Base-by-base conservation (phyloP, 2,888 invertebrate species). In the Rhogogaster chlorosoma region DNA sequence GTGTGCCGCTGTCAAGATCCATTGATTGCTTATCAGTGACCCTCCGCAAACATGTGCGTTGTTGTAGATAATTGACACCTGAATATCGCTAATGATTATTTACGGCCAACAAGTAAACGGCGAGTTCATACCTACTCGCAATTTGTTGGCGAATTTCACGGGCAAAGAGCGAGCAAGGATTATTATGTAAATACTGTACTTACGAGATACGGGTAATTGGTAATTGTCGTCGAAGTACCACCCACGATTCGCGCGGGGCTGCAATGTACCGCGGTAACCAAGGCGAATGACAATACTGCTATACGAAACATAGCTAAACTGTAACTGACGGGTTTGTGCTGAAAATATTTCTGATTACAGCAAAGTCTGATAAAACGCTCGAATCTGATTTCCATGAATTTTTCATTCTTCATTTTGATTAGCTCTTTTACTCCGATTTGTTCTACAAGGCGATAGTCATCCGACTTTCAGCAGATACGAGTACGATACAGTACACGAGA, bases 211-310 rank as follows among this genome's bases (percentile, higher is more conserved):
- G 92, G 92, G 85, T 91, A 89, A 29, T 89, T 85, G 12, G 85
- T 83, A 57, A 93, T 92, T 6, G 88, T 87, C 32, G 92, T 89
- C 1, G 84, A 7, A 5, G 86, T 67, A 18, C 93, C 93, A 2
- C 92, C 93, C 12, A 92, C 89, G 57, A 93, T 93, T 85, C 91
- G 89, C 15, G 61, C 1, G n/a, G 32, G 61, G 38, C 6, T 15
- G 18, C 38, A 80, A 57, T 49, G 10, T n/a, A 57, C 80, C 80
- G 61, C 80, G 38, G 38, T 80, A 57, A 61, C 61, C 9, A 80
- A 38, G 26, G 32, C 29, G 22, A 38, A 18, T 9, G 38, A 80
- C n/a, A 80, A 38, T 38, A 80, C n/a, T 61, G 61, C 80, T 80
- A 22, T 15, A n/a, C 61, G 80, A 38, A 80, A 61, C 80, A 80